phyloP scores from a whole-genome alignment of 1,140 invertebrate genomes.

The Drosophila rhopaloa region DNA sequence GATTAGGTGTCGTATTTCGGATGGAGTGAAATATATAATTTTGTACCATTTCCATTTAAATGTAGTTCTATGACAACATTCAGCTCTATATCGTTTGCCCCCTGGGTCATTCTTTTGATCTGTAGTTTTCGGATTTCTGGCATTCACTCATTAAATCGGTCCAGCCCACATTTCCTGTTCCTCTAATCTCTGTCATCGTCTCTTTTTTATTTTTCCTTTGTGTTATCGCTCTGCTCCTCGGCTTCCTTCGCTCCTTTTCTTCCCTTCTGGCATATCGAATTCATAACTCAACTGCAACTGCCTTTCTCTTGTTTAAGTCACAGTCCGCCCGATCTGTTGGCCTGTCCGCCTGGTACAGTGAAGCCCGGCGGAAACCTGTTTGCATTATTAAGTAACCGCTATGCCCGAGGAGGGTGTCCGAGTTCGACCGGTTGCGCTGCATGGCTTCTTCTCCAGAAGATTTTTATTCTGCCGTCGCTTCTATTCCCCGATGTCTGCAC shows the following conservation, averaged over 20 bases:
- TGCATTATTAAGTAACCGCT: constrained; percentile 78
- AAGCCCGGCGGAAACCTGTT: constrained; percentile 62
- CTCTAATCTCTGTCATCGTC: constrained; percentile 59
- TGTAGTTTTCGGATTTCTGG: constrained; percentile 41
- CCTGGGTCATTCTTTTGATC: constrained; percentile 21
- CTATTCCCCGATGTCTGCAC: constrained; percentile 39
- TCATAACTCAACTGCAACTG: constrained; percentile 53
- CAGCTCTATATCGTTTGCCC: not conserved
- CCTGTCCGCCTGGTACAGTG: constrained; percentile 18
- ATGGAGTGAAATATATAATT: constrained; percentile 12
- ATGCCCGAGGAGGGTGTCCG: constrained; percentile 13
- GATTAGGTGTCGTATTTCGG: constrained; percentile 17
- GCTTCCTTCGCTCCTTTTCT: constrained; percentile 12
- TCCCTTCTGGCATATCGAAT: constrained; percentile 66
- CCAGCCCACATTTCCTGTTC: constrained; percentile 70
- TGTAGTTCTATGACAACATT: constrained; percentile 6
- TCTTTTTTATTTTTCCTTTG: constrained; percentile 18
- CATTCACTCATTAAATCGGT: constrained; percentile 60
- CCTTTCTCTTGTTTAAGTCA: constrained; percentile 48
- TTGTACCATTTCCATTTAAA: constrained; percentile 27
- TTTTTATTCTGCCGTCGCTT: constrained; percentile 31
- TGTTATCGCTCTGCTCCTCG: constrained; percentile 2
- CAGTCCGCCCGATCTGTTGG: constrained; percentile 19
- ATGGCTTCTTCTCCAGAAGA: constrained; percentile 60
- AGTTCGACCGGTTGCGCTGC: constrained; percentile 60